Evolutionary conservation across 1,140 invertebrate species (phyloP).

Genomic region (Cydia strobilella): DNA sequence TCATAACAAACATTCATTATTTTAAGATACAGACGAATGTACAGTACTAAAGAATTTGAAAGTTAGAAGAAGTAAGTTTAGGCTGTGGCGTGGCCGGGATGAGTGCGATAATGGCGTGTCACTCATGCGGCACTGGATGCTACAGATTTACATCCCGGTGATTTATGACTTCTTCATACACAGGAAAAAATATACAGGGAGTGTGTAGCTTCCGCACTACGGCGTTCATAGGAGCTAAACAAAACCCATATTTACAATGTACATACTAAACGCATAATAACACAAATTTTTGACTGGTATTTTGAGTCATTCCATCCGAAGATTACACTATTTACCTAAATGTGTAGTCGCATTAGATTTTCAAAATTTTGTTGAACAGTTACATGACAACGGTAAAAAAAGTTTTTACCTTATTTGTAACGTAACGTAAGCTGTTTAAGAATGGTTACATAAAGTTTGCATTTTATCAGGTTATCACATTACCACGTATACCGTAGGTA

Average conservation of each 20-base stretch:
- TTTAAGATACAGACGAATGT: not conserved
- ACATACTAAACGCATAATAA: slow-evolving; percentile 33
- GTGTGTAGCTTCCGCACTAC: not conserved
- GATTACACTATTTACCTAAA: too few species aligned
- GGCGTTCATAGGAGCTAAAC: not conserved
- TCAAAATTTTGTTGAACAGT: too few species aligned
- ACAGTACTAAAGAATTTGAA: slow-evolving; percentile 38
- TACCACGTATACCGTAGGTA: too few species aligned
- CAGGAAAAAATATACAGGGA: slow-evolving; percentile 67
- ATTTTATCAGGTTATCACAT: too few species aligned
- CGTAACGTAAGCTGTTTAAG: too few species aligned
- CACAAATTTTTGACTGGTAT: slow-evolving; percentile 24
- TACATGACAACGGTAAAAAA: too few species aligned
- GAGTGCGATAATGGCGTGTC: slow-evolving; percentile 73
- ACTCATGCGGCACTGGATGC: slow-evolving; percentile 72
- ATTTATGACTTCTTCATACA: slow-evolving; percentile 79
- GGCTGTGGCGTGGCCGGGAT: slow-evolving; percentile 54
- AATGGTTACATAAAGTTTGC: too few species aligned
- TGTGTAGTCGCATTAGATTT: too few species aligned
- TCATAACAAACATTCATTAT: too few species aligned
- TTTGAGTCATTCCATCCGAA: not conserved
- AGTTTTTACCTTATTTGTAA: too few species aligned
- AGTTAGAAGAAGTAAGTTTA: slow-evolving; percentile 65
- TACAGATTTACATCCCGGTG: slow-evolving; percentile 77
- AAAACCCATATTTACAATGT: slow-evolving; percentile 44